Conservation (phyloP, 2,888 invertebrate genomes). For the Synanthedon andrenaeformis region DNA sequence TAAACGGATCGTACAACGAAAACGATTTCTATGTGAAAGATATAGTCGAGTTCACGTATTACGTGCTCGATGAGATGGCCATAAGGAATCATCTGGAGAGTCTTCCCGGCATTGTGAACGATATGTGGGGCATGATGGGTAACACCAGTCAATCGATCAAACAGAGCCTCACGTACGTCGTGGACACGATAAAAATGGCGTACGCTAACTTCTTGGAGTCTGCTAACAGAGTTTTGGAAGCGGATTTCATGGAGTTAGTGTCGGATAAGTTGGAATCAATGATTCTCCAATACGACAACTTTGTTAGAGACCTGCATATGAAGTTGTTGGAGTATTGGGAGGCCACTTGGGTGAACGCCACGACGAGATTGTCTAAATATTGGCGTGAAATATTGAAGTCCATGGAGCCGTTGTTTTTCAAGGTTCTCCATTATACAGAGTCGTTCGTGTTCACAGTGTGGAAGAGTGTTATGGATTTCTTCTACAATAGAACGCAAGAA, state of each 20-base stretch:
- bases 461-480: constrained; percentile 81
- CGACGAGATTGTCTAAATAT: constrained; percentile 73
- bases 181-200: constrained; percentile 77
- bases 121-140: constrained; percentile 88
- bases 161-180: constrained; percentile 79
- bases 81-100: constrained; percentile 82
- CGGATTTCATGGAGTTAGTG: constrained; percentile 80
- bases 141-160: constrained; percentile 84
- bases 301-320: constrained; percentile 82
- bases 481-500: constrained; percentile 83
- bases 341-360: constrained; percentile 78
- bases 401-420: constrained; percentile 83
- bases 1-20: constrained; percentile 81
- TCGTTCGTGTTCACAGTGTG: constrained; percentile 79
- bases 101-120: constrained; percentile 82
- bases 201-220: constrained; percentile 79
- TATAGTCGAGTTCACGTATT: constrained; percentile 76
- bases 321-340: constrained; percentile 75
- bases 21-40: constrained; percentile 89
- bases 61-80: constrained; percentile 82
- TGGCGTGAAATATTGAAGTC: constrained; percentile 80
- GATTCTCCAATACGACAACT: constrained; percentile 82
- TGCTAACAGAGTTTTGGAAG: constrained; percentile 76
- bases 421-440: constrained; percentile 81
- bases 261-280: constrained; percentile 76